Conservation (phyloP, 2,797 vertebrate genomes). For the Acrossocheilus fasciatus region DNA sequence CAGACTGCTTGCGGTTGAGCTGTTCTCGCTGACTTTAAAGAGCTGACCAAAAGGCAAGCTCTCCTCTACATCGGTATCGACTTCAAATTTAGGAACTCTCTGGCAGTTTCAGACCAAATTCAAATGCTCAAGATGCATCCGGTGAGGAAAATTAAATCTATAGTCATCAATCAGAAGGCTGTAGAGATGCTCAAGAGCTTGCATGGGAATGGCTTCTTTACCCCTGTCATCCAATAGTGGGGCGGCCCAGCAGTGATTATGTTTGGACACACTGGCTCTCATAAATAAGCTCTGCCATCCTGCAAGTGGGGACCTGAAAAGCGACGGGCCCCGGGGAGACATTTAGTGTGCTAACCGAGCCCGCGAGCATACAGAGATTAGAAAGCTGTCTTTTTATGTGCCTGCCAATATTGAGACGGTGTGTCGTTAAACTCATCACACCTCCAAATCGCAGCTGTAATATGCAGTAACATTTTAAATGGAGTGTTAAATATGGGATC, state of each 20-base stretch:
- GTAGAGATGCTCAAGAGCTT: conserved; percentile 43
- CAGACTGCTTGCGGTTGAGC: conserved; percentile 14
- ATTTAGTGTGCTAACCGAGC: conserved; percentile 53
- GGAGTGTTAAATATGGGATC: conserved; percentile 15
- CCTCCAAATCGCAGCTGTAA: conserved; percentile 42
- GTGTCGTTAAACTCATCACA: conserved; percentile 47
- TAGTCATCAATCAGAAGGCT: conserved; percentile 55
- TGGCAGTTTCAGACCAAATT: conserved; percentile 46
- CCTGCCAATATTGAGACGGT: conserved; percentile 31
- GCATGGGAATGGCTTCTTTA: conserved; percentile 53
- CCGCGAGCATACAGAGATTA: conserved; percentile 52
- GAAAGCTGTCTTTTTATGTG: conserved; percentile 48
- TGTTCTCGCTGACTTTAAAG: conserved; percentile 30
- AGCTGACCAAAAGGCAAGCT: conserved; percentile 26
- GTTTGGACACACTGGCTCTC: conserved; percentile 48
- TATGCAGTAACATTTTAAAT: conserved; percentile 43
- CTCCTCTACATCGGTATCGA: not conserved
- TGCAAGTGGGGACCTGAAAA: conserved; percentile 46
- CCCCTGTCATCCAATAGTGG: conserved; percentile 47
- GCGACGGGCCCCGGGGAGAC: conserved; percentile 47
- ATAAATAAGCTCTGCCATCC: conserved; percentile 61
- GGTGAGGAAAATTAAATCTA: conserved; percentile 50
- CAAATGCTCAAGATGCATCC: conserved; percentile 47
- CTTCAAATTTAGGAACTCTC: conserved; percentile 47
- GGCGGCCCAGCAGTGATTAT: conserved; percentile 47